A percentile compares a stretch with the other conserved stretches of the same genome.
These are phyloP conservation scores for Galago senegalensis DNA, from an alignment of 2,797 vertebrate genomes.

Conservation along the genomic window DNA sequence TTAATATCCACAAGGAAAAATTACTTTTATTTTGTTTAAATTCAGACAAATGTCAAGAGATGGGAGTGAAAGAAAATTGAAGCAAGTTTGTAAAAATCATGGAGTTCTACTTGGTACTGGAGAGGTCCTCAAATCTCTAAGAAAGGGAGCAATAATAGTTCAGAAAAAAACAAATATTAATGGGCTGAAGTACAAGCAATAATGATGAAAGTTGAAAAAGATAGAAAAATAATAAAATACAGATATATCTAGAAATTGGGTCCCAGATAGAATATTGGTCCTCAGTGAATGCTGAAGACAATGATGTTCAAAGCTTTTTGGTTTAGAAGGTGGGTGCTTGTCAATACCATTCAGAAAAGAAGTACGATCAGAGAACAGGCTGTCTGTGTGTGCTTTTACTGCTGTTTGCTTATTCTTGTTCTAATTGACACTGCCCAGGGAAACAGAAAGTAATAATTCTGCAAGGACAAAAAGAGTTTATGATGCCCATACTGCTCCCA, in stretches of 20 bases:
- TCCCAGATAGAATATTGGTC: not conserved
- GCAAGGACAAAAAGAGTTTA: not conserved
- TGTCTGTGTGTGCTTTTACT: not conserved
- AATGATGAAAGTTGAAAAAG: not conserved
- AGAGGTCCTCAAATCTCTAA: not conserved
- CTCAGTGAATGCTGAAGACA: not conserved
- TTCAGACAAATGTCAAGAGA: constrained; percentile 3
- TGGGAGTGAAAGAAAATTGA: not conserved
- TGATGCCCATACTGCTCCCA: not conserved
- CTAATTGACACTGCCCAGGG: not conserved
- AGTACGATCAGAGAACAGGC: not conserved
- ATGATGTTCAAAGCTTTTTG: not conserved
- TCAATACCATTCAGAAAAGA: not conserved
- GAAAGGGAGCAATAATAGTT: not conserved
- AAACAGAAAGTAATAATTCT: not conserved
- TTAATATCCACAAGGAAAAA: not conserved
- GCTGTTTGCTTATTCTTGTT: not conserved
- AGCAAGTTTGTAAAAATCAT: not conserved
- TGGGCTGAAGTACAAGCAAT: not conserved
- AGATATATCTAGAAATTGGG: not conserved
- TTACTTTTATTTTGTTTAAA: not conserved
- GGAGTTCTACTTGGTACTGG: not conserved
- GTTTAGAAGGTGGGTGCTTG: not conserved
- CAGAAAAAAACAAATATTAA: not conserved
- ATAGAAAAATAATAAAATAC: not conserved